phyloP scores from a whole-genome alignment of 2,888 invertebrate genomes.

The Idaea straminata region DNA sequence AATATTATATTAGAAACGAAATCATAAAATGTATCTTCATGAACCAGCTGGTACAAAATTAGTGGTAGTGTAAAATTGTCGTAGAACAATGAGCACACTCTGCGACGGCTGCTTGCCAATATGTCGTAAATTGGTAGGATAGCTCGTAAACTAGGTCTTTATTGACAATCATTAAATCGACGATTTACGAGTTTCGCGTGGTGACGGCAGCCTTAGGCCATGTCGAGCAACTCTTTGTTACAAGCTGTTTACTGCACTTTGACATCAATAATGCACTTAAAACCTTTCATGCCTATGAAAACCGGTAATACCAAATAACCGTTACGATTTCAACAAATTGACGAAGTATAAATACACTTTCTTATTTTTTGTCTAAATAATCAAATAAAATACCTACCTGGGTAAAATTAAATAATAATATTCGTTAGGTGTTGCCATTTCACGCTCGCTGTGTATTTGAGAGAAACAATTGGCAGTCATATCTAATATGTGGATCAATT shows the following conservation, averaged over 20 bases:
- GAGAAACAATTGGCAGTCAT: slow-evolving; percentile 35
- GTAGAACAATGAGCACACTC: slow-evolving; percentile 45
- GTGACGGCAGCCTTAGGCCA: slow-evolving; percentile 21
- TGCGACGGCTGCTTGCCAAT: slow-evolving; percentile 66
- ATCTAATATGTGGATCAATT: slow-evolving; percentile 30
- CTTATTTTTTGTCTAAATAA: too few species aligned
- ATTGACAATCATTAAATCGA: slow-evolving; percentile 69
- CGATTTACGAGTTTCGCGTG: slow-evolving; percentile 59
- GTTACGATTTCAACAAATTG: not conserved
- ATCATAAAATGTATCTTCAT: slow-evolving; percentile 1
- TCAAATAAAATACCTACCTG: not conserved
- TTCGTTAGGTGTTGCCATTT: not conserved
- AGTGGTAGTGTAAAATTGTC: slow-evolving; percentile 23
- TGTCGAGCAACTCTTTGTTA: slow-evolving; percentile 9
- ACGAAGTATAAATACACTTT: not conserved
- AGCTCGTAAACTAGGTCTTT: slow-evolving; percentile 69
- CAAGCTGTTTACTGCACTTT: slow-evolving; percentile 5
- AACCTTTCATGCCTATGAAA: not conserved
- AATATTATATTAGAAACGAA: not conserved
- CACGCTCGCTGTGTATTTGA: not conserved
- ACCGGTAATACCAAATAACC: not conserved
- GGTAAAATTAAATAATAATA: too few species aligned
- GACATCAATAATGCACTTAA: not conserved
- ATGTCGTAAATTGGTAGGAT: slow-evolving; percentile 71
- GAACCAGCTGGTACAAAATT: slow-evolving; percentile 8